Evolutionary conservation across 2,888 invertebrate genomes (phyloP), one percentile per base, ranked within the genome.

Genomic region (Calephelis perditalis): DNA sequence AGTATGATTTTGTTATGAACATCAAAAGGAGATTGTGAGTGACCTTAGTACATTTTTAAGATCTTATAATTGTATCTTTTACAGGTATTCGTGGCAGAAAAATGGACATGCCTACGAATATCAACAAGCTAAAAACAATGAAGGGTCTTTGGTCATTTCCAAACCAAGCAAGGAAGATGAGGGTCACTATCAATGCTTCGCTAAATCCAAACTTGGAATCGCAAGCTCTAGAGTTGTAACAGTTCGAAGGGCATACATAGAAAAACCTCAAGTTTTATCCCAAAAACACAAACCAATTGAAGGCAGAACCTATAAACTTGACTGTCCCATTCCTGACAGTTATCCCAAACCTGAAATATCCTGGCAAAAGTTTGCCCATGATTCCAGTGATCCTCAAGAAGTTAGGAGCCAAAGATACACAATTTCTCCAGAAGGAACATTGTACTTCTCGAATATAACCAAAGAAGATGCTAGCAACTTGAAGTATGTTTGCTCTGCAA

Each of bases 401-500:
- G 73, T 81, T 15, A 55, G 75, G 0, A 75, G 75, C 58, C 69
- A 73, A 0, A 73, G 85, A 3, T 76, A 81, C 0, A 81, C 81
- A 0, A 62, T 76, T 0, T 78, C 81, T 0, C 83, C 84, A 1
- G 81, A 82, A 3, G 85, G 85, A 0, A 75, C 76, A 0, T 62
- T 88, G 1, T 86, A 76, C 69, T 84, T 88, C 63, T 76, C 86
- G 0, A 85, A 81, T 45, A 75, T 85, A 0, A 82, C 79, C 0
- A 67, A 76, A 2, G 72, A 76, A 1, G 88, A 87, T 45, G 75
- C 67, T 0, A 68, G 65, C 26, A 64, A 65, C 12, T 68, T 67
- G 62, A 84, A 82, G 57, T 87, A 84, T 60, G 79, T 85, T 0
- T 88, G 88, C 62, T 64, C 77, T 0, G 86, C 80, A 2, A 76